Conservation (phyloP, 2,888 invertebrate genomes). For the Cephus pulcher region DNA sequence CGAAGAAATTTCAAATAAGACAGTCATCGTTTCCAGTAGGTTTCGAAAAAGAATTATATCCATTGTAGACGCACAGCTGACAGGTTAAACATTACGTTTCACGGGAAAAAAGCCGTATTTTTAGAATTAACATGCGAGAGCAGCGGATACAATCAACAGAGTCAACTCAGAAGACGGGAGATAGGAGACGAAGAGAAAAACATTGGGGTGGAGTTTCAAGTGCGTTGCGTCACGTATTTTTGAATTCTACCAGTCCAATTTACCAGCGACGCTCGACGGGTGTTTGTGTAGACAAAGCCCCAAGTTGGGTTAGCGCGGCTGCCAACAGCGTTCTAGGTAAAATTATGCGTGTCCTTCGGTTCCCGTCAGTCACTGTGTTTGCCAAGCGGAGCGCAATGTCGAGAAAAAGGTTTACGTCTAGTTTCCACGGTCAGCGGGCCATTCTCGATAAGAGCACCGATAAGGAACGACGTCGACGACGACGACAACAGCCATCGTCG, state of each 20-base stretch:
- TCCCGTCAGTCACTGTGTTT: conserved; percentile 34
- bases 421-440: neutral
- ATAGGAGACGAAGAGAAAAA: neutral
- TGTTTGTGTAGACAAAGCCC: neutral
- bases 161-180: neutral
- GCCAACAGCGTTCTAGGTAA: neutral
- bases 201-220: neutral
- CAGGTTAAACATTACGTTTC: neutral
- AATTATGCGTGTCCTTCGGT: conserved; percentile 40
- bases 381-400: conserved; percentile 41
- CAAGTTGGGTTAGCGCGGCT: neutral
- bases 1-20: neutral
- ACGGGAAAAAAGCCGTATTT: neutral
- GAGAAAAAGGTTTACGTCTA: conserved; percentile 3
- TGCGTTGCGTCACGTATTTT: neutral
- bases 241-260: neutral
- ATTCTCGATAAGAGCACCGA: neutral
- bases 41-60: neutral
- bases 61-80: neutral
- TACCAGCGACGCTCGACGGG: neutral
- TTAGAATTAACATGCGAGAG: neutral
- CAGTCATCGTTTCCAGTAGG: neutral
- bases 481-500: neutral
- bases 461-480: neutral
- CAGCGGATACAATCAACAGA: neutral